These are phyloP conservation scores for Caenorhabditis sp. DNA, from an alignment of 2,888 invertebrate species.

Conservation along the genomic window DNA sequence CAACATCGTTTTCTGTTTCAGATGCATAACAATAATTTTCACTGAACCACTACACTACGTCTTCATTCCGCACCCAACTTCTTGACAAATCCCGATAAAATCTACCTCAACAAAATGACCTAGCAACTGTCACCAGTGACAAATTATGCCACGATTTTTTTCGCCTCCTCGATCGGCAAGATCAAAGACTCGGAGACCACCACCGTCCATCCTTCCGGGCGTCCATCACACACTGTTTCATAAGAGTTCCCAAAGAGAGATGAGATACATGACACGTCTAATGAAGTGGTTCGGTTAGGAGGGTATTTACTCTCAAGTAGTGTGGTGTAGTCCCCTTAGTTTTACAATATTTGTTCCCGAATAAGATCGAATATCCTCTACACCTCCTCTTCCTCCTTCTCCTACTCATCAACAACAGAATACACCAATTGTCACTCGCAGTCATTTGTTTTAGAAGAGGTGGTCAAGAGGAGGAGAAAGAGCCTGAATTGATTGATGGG, in stretches of 20 bases:
- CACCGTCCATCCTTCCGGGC: constrained; percentile 15
- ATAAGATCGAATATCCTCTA: constrained; percentile 44
- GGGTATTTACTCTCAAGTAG: constrained; percentile 37
- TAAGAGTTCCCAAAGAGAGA: constrained; percentile 4
- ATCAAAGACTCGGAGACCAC: constrained; percentile 26
- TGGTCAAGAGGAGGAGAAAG: constrained; percentile 21
- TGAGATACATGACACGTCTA: constrained; percentile 34
- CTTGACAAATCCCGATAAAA: constrained; percentile 20
- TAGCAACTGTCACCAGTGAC: constrained; percentile 56
- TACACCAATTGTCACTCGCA: constrained; percentile 58
- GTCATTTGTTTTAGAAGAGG: constrained; percentile 49
- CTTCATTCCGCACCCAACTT: not conserved
- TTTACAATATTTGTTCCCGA: constrained; percentile 45
- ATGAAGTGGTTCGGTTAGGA: constrained; percentile 9
- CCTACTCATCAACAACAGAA: constrained; percentile 1
- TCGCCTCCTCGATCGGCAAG: not conserved
- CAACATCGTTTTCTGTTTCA: too few species aligned
- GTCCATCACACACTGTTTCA: constrained; percentile 34
- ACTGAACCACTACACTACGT: too few species aligned
- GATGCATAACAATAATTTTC: too few species aligned
- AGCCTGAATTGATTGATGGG: constrained; percentile 57
- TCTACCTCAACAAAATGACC: constrained; percentile 21
- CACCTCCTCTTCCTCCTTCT: constrained; percentile 11
- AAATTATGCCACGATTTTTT: constrained; percentile 40
- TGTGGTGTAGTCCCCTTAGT: not conserved